Conservation (phyloP, 64 coral and sea anemone genomes). For the Acropora tenuis region DNA sequence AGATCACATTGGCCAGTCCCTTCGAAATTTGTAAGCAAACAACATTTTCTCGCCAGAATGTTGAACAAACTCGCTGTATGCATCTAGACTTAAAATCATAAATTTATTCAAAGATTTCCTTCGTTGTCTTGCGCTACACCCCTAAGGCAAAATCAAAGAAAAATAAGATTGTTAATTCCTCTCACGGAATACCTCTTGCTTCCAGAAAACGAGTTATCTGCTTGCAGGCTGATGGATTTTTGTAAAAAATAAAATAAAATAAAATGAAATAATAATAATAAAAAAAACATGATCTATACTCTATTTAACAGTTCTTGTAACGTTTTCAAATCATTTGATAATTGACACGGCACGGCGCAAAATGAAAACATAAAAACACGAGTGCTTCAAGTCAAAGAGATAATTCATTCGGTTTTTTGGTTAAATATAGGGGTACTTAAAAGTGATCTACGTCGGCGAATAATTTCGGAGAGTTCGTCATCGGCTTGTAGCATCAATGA, state of each 20-base stretch:
- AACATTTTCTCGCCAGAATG: too few species aligned
- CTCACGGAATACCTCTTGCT: conserved; percentile 5
- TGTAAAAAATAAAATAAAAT: too few species aligned
- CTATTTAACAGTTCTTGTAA: conserved; percentile 21
- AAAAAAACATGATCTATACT: too few species aligned
- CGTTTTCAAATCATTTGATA: conserved; percentile 33
- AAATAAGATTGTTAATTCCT: not conserved
- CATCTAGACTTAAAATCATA: too few species aligned
- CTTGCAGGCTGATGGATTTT: not conserved
- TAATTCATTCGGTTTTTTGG: not conserved
- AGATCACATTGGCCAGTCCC: not conserved
- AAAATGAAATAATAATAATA: too few species aligned
- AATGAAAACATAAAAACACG: conserved; percentile 12
- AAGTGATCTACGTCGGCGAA: not conserved
- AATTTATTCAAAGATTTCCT: not conserved
- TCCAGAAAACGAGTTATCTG: not conserved
- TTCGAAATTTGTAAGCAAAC: not conserved
- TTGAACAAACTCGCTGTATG: too few species aligned
- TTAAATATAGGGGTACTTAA: not conserved
- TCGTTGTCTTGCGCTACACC: not conserved
- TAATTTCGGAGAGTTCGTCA: too few species aligned
- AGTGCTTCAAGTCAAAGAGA: not conserved
- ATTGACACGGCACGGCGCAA: conserved; percentile 34
- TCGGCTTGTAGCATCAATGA: too few species aligned
- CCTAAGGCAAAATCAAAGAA: not conserved